Percentiles rank a stretch among this genome's conserved stretches.
Evolutionary conservation across 2,888 invertebrate genomes (phyloP).

Genomic region (Ramazzottius varieornatus): DNA sequence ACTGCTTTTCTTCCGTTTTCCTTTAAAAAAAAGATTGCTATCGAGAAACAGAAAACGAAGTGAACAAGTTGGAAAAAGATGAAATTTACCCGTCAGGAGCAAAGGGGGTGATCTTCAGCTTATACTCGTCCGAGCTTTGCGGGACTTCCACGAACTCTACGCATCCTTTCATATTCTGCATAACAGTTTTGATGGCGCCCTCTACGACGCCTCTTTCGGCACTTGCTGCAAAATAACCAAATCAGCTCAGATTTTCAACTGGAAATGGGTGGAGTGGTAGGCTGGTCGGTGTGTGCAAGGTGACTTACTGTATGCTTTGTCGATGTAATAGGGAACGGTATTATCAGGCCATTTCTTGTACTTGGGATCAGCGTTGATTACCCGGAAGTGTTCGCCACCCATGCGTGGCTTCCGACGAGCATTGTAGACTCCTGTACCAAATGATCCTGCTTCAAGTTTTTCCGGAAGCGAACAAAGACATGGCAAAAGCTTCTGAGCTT

Average conservation of each 20-base stretch:
- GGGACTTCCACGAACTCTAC: neutral
- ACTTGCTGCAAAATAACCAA: no score
- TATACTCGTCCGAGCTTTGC: neutral
- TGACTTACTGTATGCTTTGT: neutral
- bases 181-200: neutral
- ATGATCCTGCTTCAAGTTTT: no score
- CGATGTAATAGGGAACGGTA: neutral
- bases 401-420: no score
- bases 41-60: neutral
- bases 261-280: no score
- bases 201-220: neutral
- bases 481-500: no score
- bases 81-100: neutral
- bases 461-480: no score
- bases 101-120: neutral
- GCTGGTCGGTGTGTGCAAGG: no score
- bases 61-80: neutral
- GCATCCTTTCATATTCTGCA: neutral
- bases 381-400: neutral
- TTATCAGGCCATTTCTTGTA: neutral
- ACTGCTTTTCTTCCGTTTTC: neutral
- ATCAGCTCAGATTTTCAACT: no score
- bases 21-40: neutral
- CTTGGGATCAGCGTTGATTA: neutral
- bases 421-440: no score